Percentiles rank a stretch among this genome's conserved stretches.
Conservation (phyloP, 2,888 invertebrate genomes). For the Lapara coniferarum region DNA sequence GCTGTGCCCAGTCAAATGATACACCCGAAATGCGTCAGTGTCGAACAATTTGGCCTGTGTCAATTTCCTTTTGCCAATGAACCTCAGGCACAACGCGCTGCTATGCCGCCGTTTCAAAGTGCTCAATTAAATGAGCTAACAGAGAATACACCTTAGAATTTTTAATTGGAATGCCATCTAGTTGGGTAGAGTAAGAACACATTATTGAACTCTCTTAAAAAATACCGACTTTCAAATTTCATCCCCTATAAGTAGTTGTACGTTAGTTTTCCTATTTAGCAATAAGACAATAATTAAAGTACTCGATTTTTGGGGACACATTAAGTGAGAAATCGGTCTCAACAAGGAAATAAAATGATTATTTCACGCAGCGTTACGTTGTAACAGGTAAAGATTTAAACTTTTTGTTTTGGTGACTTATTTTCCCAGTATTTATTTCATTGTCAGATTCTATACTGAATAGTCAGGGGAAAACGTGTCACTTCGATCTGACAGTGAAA, state of each 20-base stretch:
- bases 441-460: slow-evolving; percentile 70
- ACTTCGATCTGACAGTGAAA: slow-evolving; percentile 81
- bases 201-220: background rate
- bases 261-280: too few relatives aligned
- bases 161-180: background rate
- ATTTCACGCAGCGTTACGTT: background rate
- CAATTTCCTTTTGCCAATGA: slow-evolving; percentile 14
- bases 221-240: too few relatives aligned
- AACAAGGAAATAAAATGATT: too few relatives aligned
- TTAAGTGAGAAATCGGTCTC: too few relatives aligned
- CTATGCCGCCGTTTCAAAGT: slow-evolving; percentile 1
- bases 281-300: too few relatives aligned
- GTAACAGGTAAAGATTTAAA: background rate
- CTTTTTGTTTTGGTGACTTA: slow-evolving; percentile 28
- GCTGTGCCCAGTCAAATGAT: background rate
- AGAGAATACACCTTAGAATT: background rate
- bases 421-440: slow-evolving; percentile 63
- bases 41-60: slow-evolving; percentile 3
- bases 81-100: slow-evolving; percentile 14
- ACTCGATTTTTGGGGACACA: too few relatives aligned
- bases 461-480: slow-evolving; percentile 73
- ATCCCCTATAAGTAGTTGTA: too few relatives aligned
- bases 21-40: slow-evolving; percentile 17
- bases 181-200: background rate
- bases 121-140: slow-evolving; percentile 9